Conservation (phyloP, 1,140 invertebrate species). For the Streblospio benedicti region DNA sequence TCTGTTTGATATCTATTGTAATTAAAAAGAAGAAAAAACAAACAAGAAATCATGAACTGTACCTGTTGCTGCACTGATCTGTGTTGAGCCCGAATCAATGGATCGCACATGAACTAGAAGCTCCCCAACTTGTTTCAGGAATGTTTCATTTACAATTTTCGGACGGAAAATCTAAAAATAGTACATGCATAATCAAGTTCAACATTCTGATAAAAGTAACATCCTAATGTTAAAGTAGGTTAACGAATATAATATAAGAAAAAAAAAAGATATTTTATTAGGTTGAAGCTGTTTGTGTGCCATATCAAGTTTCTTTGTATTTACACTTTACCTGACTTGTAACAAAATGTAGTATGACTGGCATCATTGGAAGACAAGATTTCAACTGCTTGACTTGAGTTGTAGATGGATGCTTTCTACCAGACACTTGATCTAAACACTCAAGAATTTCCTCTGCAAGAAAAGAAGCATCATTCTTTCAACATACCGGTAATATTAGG, state of each 20-base stretch:
- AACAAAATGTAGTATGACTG: conserved; percentile 34
- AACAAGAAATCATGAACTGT: too few species aligned
- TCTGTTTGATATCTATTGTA: too few species aligned
- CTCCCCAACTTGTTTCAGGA: conserved; percentile 28
- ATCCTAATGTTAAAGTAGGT: too few species aligned
- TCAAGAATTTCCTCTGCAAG: conserved; percentile 33
- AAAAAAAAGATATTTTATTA: too few species aligned
- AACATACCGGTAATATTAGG: too few species aligned
- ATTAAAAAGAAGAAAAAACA: too few species aligned
- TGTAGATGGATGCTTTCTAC: conserved; percentile 38
- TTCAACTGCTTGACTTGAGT: conserved; percentile 36
- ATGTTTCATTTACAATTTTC: conserved; percentile 30
- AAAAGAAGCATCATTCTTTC: too few species aligned
- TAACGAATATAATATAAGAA: too few species aligned
- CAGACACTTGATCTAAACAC: conserved; percentile 31
- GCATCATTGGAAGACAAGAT: conserved; percentile 29
- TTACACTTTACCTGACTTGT: conserved; percentile 32
- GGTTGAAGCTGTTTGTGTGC: too few species aligned
- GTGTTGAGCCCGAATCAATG: conserved; percentile 35
- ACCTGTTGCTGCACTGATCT: conserved; percentile 34
- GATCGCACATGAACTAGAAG: conserved; percentile 32
- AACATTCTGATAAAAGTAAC: too few species aligned
- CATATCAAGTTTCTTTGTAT: too few species aligned
- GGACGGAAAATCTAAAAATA: conserved; percentile 33
- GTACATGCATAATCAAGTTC: neutral